These are phyloP conservation scores for Coecobrya sp. DNA, from an alignment of 2,888 invertebrate genomes.

Conservation along the genomic window DNA sequence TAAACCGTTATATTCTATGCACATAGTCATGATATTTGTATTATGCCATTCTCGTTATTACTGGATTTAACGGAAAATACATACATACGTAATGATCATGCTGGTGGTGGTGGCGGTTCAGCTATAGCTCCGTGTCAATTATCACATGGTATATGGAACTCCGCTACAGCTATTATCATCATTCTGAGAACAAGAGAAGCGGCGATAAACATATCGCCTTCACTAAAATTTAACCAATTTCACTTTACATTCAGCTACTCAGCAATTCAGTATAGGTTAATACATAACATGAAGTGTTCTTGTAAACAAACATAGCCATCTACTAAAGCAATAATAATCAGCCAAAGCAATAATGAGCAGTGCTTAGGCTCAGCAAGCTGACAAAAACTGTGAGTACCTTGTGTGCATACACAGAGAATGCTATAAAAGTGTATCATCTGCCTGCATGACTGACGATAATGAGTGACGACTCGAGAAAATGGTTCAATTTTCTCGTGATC, in stretches of 20 bases:
- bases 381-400: background rate
- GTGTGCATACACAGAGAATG: background rate
- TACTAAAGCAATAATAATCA: conserved; percentile 21
- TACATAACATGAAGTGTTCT: background rate
- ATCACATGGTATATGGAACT: background rate
- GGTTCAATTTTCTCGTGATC: conserved; percentile 42
- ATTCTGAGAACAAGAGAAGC: conserved; percentile 5
- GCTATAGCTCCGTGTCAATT: background rate
- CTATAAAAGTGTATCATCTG: background rate
- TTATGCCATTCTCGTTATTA: background rate
- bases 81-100: background rate
- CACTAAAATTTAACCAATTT: conserved; percentile 9
- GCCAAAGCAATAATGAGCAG: conserved; percentile 5
- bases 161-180: conserved; percentile 10
- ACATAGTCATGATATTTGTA: background rate
- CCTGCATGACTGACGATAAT: conserved; percentile 1
- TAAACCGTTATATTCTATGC: background rate
- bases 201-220: conserved; percentile 15
- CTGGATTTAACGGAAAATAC: conserved; percentile 5
- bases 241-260: conserved; percentile 11
- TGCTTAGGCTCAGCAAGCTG: background rate
- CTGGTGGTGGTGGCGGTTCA: background rate
- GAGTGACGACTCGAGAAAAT: conserved; percentile 11
- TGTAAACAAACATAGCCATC: conserved; percentile 21
- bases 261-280: background rate